These are phyloP conservation scores for Pteria penguin DNA, from an alignment of 2,888 invertebrate species.

Conservation along the genomic window DNA sequence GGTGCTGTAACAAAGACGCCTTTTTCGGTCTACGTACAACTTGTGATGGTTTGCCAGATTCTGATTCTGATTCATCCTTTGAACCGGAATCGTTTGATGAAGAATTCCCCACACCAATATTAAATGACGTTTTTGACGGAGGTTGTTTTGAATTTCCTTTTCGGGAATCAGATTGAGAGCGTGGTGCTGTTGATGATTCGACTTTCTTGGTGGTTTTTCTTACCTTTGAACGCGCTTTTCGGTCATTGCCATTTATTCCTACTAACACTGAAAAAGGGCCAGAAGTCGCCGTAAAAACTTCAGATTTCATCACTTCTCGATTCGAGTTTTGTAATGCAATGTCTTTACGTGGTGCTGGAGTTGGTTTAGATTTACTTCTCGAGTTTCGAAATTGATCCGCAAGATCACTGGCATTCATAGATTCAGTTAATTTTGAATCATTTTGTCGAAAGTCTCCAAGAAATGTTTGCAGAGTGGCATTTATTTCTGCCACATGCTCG, in stretches of 20 bases:
- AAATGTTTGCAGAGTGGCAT: conserved; percentile 41
- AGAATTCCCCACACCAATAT: not conserved
- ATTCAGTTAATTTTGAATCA: not conserved
- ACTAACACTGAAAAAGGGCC: conserved; percentile 41
- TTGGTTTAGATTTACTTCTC: not conserved
- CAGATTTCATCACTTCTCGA: conserved; percentile 36
- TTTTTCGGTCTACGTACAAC: conserved; percentile 28
- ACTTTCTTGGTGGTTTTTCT: conserved; percentile 5
- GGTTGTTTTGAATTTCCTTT: not conserved
- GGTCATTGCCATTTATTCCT: conserved; percentile 32
- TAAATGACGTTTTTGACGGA: not conserved
- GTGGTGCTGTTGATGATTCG: not conserved
- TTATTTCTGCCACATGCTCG: conserved; percentile 34
- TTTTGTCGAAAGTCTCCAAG: conserved; percentile 35
- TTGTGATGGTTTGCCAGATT: not conserved
- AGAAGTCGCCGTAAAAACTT: conserved; percentile 41
- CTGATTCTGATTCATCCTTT: conserved; percentile 30
- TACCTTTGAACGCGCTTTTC: not conserved
- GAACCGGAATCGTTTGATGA: not conserved
- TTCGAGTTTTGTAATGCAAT: conserved; percentile 27
- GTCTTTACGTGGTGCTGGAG: conserved; percentile 5
- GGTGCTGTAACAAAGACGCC: conserved; percentile 48
- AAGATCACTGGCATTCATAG: conserved; percentile 8
- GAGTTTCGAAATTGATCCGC: not conserved
- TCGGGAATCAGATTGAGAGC: not conserved